Evolutionary conservation across 2,888 invertebrate species (phyloP).

Genomic region (Polydrusus cervinus): DNA sequence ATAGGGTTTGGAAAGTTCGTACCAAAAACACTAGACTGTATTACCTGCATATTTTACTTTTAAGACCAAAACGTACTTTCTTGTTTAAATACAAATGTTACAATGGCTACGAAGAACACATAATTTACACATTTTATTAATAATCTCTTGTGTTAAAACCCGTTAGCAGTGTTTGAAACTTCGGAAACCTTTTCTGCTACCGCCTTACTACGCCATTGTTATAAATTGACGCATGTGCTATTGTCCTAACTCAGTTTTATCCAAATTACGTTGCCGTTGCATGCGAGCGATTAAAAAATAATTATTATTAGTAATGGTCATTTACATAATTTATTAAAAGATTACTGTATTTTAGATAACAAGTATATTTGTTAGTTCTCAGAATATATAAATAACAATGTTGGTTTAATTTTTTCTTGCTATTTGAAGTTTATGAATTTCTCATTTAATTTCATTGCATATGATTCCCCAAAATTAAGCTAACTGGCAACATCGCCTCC

Average conservation of each 20-base stretch:
- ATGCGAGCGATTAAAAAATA: not conserved
- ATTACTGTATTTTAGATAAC: not conserved
- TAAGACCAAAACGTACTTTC: too few species aligned
- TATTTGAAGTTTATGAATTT: not conserved
- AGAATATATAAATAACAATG: too few species aligned
- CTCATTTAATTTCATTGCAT: not conserved
- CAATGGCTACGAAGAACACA: too few species aligned
- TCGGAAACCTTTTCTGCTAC: not conserved
- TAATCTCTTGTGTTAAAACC: too few species aligned
- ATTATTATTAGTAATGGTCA: not conserved
- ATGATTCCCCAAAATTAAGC: not conserved
- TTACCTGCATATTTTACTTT: too few species aligned
- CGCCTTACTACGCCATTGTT: not conserved
- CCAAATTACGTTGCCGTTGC: not conserved
- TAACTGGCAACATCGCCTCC: slow-evolving; percentile 14
- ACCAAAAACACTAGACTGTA: too few species aligned
- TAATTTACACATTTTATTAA: too few species aligned
- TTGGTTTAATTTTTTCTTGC: too few species aligned
- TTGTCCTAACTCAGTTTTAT: not conserved
- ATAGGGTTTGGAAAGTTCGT: too few species aligned
- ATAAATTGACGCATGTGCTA: not conserved
- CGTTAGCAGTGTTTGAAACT: not conserved
- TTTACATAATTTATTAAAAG: not conserved
- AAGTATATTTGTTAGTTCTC: not conserved
- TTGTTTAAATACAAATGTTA: too few species aligned